Percentiles rank a stretch among this genome's conserved stretches.
Conservation (phyloP, 2,113 vertebrate species). For the Typhlomys cinereus region DNA sequence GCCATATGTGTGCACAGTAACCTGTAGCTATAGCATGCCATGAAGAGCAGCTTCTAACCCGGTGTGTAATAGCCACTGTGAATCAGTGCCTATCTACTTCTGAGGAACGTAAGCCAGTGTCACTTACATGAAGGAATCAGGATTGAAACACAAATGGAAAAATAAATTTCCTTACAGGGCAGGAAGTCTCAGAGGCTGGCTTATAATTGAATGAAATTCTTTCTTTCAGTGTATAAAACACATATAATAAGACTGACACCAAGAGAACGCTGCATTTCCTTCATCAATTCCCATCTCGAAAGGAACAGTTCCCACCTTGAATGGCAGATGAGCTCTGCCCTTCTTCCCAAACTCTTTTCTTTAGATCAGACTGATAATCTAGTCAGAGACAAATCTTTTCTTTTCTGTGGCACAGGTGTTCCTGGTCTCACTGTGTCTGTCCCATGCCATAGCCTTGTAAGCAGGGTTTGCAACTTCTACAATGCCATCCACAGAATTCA, state of each 20-base stretch:
- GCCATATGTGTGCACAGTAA: neutral
- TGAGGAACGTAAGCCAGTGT: fast-evolving
- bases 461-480: neutral
- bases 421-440: neutral
- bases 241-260: neutral
- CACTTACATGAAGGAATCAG: neutral
- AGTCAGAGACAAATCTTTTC: neutral
- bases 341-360: neutral
- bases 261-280: fast-evolving
- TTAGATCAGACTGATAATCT: neutral
- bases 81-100: neutral
- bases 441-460: neutral
- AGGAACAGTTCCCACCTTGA: neutral
- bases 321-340: neutral
- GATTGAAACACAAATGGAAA: neutral
- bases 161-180: neutral
- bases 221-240: neutral
- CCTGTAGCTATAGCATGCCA: neutral
- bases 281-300: neutral
- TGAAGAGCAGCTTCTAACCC: too few relatives aligned
- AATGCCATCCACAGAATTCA: neutral
- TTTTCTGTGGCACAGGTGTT: neutral
- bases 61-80: too few relatives aligned
- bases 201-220: neutral
- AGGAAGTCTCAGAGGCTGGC: neutral